Evolutionary conservation across 2,888 invertebrate genomes (phyloP).

Genomic region (Heteropelma amictum): DNA sequence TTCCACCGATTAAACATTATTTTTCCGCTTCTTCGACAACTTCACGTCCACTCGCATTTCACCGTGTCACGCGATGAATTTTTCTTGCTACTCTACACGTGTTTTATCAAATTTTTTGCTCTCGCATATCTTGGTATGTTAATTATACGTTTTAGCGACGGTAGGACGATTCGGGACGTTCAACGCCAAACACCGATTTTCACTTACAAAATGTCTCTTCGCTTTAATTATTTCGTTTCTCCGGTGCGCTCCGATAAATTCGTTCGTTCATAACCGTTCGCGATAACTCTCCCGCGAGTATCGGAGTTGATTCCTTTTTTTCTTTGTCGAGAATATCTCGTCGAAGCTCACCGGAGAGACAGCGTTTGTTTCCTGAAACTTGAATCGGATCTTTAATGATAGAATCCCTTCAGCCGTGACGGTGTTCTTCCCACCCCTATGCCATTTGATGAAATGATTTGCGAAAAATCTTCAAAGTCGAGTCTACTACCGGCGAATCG

Average conservation of each 20-base stretch:
- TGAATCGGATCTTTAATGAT: no score
- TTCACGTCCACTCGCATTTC: slow-evolving; percentile 29
- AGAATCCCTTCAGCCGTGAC: no score
- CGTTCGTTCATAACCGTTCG: slow-evolving; percentile 37
- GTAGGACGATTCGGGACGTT: slow-evolving; percentile 49
- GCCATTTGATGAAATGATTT: no score
- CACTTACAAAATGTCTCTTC: slow-evolving; percentile 10
- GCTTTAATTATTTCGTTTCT: slow-evolving; percentile 51
- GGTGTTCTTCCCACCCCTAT: neutral
- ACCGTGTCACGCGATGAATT: slow-evolving; percentile 12
- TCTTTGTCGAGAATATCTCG: no score
- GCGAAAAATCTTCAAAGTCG: no score
- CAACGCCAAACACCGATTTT: neutral
- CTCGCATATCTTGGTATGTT: slow-evolving; percentile 59
- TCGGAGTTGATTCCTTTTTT: no score
- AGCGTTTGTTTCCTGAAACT: no score
- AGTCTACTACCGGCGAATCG: no score
- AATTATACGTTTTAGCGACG: slow-evolving; percentile 65
- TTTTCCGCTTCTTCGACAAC: slow-evolving; percentile 59
- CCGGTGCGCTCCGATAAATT: slow-evolving; percentile 49
- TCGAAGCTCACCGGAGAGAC: neutral
- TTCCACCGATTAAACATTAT: slow-evolving; percentile 76
- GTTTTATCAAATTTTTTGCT: slow-evolving; percentile 45
- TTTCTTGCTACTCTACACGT: slow-evolving; percentile 5
- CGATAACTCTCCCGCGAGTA: no score